Conservation (phyloP, 2,113 vertebrate genomes). For the Labeo catla region DNA sequence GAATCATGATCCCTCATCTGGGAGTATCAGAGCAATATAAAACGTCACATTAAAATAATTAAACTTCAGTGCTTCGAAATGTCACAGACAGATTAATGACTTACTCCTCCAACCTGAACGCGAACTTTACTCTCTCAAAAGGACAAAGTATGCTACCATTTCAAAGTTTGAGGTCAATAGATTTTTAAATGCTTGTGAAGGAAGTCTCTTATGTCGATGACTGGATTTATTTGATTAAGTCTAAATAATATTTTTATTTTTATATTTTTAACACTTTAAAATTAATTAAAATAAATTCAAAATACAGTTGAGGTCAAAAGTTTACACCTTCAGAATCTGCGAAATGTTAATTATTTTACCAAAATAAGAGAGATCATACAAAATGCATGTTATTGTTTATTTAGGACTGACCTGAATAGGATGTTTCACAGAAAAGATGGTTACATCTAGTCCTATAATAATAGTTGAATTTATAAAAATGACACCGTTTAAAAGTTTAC, state of each 20-base stretch:
- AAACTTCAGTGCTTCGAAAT: slow-evolving; percentile 5
- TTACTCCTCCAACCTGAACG: background rate
- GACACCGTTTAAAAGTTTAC: no score
- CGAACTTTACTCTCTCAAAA: background rate
- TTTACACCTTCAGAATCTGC: no score
- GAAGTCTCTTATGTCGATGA: background rate
- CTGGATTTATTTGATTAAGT: background rate
- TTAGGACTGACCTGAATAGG: no score
- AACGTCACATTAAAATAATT: background rate
- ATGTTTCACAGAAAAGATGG: no score
- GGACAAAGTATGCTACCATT: background rate
- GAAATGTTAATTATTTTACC: no score
- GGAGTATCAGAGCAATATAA: slow-evolving; percentile 12
- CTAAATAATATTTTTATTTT: background rate
- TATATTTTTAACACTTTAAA: background rate
- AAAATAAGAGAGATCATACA: no score
- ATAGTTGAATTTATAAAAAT: no score
- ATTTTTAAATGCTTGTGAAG: background rate
- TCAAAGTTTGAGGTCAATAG: background rate
- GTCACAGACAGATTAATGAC: background rate
- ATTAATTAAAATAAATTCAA: background rate
- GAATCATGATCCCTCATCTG: background rate
- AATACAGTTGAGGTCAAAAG: no score
- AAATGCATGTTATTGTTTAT: no score
- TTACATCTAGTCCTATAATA: no score